Evolutionary conservation across 2,797 vertebrate species (phyloP), one percentile per base, ranked within the genome.

Genomic region (Notoglanidium macrostoma): DNA sequence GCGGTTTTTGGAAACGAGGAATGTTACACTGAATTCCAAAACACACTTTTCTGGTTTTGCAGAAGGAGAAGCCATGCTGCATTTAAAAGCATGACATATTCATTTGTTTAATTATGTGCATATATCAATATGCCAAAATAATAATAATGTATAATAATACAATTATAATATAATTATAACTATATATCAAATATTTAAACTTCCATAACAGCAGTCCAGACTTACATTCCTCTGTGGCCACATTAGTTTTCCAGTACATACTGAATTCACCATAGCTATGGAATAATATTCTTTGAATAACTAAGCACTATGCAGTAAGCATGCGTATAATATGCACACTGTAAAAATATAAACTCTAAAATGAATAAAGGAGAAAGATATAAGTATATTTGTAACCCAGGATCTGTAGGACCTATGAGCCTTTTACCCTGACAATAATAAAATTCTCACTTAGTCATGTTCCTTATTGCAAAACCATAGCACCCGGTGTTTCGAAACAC

Each of bases 21-120:
- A 76, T 67, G 49, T 87, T 83, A 65, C 46, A 65, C 23, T 9
- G 51, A 51, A 84, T 84, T 84, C 63, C 73, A 83, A 83, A 83
- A 87, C 8, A 84, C 72, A 79, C 35, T 46, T 79, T 78, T 79
- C 21, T 32, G 46, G 35, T 9, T 70, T 51, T 70, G 15, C 35
- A 29, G 35, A 70, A 80, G 59, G 49, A 84, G 49, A 78, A 46
- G 72, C 29, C 29, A 17, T 77, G 32, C 59, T 35, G 68, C 49
- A 83, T 76, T 76, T 61, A 29, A 70, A 81, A 57, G 26, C 35
- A 7, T 55, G 49, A 55, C 26, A n/a, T 49, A 54, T 49, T 57
- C 4, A n/a, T 68, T 14, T 12, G 54, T 7, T 68, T 54, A 65
- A 35, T 4, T 35, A 23, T 8, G 11, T 11, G 1, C 21, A 26